phyloP scores from a whole-genome alignment of 2,113 vertebrate genomes.

The Chamaea fasciata region DNA sequence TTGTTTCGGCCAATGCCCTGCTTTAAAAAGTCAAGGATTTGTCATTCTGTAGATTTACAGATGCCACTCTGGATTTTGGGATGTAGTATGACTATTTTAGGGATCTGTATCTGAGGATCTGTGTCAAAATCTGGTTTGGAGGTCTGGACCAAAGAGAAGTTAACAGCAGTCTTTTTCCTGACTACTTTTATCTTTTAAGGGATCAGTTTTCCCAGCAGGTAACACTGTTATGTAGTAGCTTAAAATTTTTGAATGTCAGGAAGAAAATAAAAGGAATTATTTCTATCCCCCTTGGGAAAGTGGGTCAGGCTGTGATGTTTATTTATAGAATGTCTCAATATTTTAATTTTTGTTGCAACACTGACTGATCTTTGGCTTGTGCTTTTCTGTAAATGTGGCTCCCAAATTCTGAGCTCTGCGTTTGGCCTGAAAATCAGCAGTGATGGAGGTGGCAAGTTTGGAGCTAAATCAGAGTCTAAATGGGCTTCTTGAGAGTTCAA shows the following conservation, averaged over 20 bases:
- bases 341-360: neutral
- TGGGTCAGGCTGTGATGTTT: constrained; percentile 5
- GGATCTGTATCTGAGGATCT: neutral
- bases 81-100: neutral
- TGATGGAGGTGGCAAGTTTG: neutral
- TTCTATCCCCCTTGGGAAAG: neutral
- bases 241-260: neutral
- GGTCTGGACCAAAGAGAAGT: neutral
- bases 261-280: neutral
- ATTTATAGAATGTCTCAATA: constrained; percentile 24
- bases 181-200: neutral
- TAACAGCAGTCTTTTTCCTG: neutral
- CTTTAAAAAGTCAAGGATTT: neutral
- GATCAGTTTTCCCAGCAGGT: neutral
- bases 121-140: neutral
- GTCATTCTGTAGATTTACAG: neutral
- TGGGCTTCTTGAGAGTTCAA: accelerated
- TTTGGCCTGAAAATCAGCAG: neutral
- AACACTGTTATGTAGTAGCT: accelerated
- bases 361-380: neutral
- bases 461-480: neutral
- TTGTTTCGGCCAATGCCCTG: neutral
- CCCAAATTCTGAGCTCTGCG: neutral
- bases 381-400: neutral
- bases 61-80: neutral